Percentiles rank a stretch among this genome's conserved stretches.
Evolutionary conservation across 2,113 vertebrate genomes (phyloP).

Genomic region (Corythornis madagascariensis): DNA sequence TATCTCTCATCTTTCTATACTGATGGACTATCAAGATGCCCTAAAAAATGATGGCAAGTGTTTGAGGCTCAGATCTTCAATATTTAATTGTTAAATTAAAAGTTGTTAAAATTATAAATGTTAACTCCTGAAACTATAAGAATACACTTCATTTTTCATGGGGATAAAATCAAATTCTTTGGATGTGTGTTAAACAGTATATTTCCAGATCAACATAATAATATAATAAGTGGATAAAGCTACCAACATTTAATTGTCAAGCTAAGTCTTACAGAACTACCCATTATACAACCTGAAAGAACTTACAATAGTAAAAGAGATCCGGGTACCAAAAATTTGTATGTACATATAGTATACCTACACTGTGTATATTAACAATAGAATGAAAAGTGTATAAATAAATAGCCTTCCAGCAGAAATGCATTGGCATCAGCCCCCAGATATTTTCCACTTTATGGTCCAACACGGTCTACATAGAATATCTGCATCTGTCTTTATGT

Average conservation of each 20-base stretch:
- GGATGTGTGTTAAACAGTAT: background rate
- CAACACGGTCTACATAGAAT: background rate
- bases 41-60: background rate
- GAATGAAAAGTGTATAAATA: background rate
- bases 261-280: background rate
- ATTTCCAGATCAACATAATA: background rate
- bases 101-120: background rate
- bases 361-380: background rate
- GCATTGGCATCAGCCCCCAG: background rate
- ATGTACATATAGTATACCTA: background rate
- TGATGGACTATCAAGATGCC: background rate
- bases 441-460: background rate
- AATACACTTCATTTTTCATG: background rate
- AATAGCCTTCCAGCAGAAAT: background rate
- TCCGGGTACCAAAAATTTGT: background rate
- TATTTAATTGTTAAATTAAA: background rate
- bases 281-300: background rate
- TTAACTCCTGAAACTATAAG: accelerated
- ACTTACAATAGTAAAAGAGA: background rate
- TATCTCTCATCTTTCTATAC: background rate
- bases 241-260: background rate
- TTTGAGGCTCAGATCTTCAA: background rate
- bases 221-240: background rate
- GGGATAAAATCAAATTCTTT: background rate
- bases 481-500: background rate